Percentiles rank a stretch among this genome's conserved stretches.
phyloP scores from a whole-genome alignment of 1,140 invertebrate genomes.

The Drosophila ananassae region DNA sequence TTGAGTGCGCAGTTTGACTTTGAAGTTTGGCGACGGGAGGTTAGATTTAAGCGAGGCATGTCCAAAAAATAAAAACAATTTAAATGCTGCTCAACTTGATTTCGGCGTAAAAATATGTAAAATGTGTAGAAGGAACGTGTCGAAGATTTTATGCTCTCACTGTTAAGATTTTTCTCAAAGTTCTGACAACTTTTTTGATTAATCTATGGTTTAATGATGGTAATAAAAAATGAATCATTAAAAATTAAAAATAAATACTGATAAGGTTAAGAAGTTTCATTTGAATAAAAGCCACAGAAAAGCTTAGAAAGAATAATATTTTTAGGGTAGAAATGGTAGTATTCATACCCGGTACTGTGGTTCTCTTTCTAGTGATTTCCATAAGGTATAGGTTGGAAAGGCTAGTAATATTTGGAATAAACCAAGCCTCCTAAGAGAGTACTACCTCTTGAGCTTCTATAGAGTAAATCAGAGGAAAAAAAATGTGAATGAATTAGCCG shows the following conservation, averaged over 20 bases:
- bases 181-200: neutral
- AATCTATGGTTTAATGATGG: neutral
- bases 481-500: constrained; percentile 74
- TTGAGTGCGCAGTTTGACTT: constrained; percentile 28
- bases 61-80: constrained; percentile 40
- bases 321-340: too few species aligned
- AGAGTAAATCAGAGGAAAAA: constrained; percentile 29
- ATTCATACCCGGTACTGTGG: too few species aligned
- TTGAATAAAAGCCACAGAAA: too few species aligned
- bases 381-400: too few species aligned
- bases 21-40: constrained; percentile 52
- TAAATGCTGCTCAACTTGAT: constrained; percentile 36
- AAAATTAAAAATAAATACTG: neutral
- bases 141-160: constrained; percentile 20
- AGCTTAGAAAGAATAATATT: too few species aligned
- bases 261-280: too few species aligned
- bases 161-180: neutral
- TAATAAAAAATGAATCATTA: neutral
- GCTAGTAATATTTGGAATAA: too few species aligned
- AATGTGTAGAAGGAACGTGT: neutral
- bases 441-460: neutral
- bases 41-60: constrained; percentile 41
- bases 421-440: neutral
- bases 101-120: constrained; percentile 3
- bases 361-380: too few species aligned